Conservation (phyloP, 2,797 vertebrate species). For the Echeneis naucrates region DNA sequence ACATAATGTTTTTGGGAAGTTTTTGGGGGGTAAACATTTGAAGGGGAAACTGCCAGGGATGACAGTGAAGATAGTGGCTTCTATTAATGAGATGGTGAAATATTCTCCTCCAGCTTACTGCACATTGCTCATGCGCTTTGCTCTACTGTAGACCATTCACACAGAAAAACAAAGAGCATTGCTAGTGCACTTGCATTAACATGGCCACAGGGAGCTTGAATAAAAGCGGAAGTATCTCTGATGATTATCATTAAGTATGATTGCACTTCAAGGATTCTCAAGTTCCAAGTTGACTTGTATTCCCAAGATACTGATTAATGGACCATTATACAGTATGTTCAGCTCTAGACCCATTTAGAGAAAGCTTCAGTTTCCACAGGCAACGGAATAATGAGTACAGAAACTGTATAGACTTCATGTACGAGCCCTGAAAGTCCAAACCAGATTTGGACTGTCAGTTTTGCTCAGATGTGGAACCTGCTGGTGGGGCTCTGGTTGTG, state of each 20-base stretch:
- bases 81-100: conserved; percentile 73
- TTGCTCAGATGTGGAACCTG: conserved; percentile 57
- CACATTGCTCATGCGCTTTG: conserved; percentile 50
- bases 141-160: conserved; percentile 41
- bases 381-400: conserved; percentile 63
- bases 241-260: conserved; percentile 70
- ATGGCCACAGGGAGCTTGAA: conserved; percentile 30
- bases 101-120: conserved; percentile 46
- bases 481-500: too few species aligned
- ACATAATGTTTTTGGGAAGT: conserved; percentile 50
- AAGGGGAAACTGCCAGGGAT: conserved; percentile 48
- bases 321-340: conserved; percentile 66
- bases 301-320: conserved; percentile 72
- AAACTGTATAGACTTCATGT: conserved; percentile 17
- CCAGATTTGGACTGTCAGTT: conserved; percentile 20
- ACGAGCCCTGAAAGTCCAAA: conserved; percentile 45
- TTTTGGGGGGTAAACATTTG: conserved; percentile 67
- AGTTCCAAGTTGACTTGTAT: conserved; percentile 61
- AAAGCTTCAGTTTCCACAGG: conserved; percentile 57
- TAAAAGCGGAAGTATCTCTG: conserved; percentile 49
- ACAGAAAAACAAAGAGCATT: conserved; percentile 37
- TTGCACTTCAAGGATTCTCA: conserved; percentile 73
- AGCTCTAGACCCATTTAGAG: conserved; percentile 63
- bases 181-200: conserved; percentile 22
- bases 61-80: conserved; percentile 45